Conservation (phyloP, 2,113 vertebrate genomes). For the Actenoides lindsayi region DNA sequence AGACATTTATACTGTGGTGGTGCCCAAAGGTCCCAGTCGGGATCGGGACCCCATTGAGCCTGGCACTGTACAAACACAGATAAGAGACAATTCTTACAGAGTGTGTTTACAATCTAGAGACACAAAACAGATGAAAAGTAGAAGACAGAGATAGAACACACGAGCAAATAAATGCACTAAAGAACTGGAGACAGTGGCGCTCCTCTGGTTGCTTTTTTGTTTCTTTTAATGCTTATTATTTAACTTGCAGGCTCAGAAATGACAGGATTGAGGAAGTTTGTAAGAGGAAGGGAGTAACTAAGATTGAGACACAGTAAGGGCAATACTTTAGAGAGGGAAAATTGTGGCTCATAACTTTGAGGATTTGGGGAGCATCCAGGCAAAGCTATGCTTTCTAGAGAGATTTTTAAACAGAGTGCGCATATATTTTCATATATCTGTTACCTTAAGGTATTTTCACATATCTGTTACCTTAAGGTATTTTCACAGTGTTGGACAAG, state of each 20-base stretch:
- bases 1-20: constrained; percentile 50
- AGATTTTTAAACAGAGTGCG: not conserved
- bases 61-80: constrained; percentile 67
- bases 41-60: constrained; percentile 16
- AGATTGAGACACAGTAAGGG: constrained; percentile 1
- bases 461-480: not conserved
- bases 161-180: constrained; percentile 26
- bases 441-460: not conserved
- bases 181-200: not conserved
- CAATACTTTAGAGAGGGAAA: not conserved
- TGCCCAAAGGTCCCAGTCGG: constrained; percentile 50
- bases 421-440: not conserved
- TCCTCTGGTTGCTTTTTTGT: not conserved
- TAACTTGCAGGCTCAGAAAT: not conserved
- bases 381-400: not conserved
- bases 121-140: constrained; percentile 52
- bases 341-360: not conserved
- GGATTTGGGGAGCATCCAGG: not conserved
- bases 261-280: not conserved
- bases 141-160: not conserved
- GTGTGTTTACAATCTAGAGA: constrained; percentile 38
- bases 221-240: not conserved
- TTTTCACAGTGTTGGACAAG: not conserved
- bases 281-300: constrained; percentile 49
- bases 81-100: constrained; percentile 56